A percentile compares a stretch with the other conserved stretches of the same genome.
These are phyloP conservation scores for Microcebus lehilahytsara DNA, from an alignment of 2,113 vertebrate genomes.

Conservation along the genomic window DNA sequence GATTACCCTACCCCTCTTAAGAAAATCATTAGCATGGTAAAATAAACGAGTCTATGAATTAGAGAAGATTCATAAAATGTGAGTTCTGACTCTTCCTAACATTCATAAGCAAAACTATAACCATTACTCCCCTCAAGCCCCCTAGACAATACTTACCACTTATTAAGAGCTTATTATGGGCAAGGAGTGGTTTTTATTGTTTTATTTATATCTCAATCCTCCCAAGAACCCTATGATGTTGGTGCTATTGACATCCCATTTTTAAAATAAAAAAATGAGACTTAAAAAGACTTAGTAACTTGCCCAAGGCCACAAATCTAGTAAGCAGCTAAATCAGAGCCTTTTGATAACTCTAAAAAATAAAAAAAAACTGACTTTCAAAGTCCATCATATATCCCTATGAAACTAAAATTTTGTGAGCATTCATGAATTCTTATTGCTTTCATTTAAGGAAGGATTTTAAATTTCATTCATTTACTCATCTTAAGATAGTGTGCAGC, in stretches of 20 bases:
- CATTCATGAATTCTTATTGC: constrained; percentile 3
- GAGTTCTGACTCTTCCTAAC: not conserved
- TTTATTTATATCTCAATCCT: not conserved
- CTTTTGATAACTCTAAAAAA: not conserved
- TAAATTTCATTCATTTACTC: constrained; percentile 12
- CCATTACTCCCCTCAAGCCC: not conserved
- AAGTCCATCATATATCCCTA: not conserved
- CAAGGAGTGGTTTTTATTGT: not conserved
- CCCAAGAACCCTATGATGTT: not conserved
- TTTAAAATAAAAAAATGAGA: not conserved
- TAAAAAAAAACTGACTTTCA: not conserved
- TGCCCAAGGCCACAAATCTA: not conserved
- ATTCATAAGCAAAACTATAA: not conserved
- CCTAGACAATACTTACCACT: not conserved
- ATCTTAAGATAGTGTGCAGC: not conserved
- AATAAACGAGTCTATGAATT: not conserved
- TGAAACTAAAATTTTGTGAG: not conserved
- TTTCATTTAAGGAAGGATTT: constrained; percentile 14
- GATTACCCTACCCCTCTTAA: not conserved
- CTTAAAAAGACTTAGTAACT: not conserved
- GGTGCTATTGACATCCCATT: not conserved
- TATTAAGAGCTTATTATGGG: not conserved
- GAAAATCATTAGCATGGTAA: not conserved
- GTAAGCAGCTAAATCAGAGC: not conserved
- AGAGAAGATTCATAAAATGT: constrained; percentile 1